Conservation (phyloP, 2,797 vertebrate species). For the Bovichtus diacanthus region DNA sequence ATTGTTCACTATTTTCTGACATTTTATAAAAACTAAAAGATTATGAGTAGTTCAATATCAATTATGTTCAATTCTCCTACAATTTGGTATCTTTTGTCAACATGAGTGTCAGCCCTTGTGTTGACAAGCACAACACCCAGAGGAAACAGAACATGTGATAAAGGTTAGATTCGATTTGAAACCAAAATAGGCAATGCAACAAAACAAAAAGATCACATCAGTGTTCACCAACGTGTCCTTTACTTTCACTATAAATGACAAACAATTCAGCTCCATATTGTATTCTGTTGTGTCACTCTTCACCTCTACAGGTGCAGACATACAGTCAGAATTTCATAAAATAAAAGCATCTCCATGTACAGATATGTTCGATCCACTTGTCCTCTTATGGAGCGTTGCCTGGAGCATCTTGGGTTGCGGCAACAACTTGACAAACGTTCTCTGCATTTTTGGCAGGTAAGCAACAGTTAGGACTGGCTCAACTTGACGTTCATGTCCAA, state of each 20-base stretch:
- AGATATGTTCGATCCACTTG: neutral
- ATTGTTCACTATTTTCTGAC: no score
- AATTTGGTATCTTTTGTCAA: neutral
- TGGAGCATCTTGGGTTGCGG: neutral
- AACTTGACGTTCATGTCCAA: neutral
- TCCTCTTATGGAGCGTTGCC: neutral
- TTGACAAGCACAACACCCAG: neutral
- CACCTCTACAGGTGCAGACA: neutral
- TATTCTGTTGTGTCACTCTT: neutral
- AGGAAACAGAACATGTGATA: neutral
- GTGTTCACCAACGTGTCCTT: neutral
- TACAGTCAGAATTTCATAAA: neutral
- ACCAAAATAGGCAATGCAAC: neutral
- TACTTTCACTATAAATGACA: neutral
- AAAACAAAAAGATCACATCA: no score
- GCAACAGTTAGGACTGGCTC: neutral
- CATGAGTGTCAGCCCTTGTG: neutral
- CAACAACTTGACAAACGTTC: neutral
- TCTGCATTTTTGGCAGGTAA: neutral
- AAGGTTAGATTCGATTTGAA: neutral
- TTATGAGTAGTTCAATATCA: neutral
- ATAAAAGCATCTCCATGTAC: neutral
- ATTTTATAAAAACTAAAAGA: no score
- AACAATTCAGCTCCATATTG: neutral
- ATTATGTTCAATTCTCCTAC: neutral